These are phyloP conservation scores for Resseliella maxima DNA, from an alignment of 2,888 invertebrate genomes.

Conservation along the genomic window DNA sequence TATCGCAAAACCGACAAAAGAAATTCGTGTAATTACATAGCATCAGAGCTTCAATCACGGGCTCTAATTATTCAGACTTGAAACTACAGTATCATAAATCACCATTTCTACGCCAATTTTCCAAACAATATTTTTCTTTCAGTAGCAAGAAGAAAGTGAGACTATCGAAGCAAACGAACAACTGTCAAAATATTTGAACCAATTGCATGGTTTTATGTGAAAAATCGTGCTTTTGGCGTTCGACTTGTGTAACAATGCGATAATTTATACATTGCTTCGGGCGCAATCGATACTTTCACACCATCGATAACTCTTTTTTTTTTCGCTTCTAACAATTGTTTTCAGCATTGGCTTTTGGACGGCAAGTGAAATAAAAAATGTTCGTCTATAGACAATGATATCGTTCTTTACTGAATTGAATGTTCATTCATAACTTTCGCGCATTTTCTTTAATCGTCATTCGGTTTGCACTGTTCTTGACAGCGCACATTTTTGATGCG, in stretches of 20 bases:
- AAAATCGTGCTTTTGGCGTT: background rate
- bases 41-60: background rate
- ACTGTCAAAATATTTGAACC: constrained; percentile 38
- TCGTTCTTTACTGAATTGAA: too few species aligned
- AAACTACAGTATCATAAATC: constrained; percentile 22
- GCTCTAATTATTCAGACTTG: background rate
- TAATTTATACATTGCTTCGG: background rate
- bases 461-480: constrained; percentile 23
- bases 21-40: too few species aligned
- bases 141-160: constrained; percentile 21
- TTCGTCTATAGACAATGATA: too few species aligned
- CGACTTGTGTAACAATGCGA: background rate
- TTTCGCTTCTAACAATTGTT: background rate
- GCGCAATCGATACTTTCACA: background rate
- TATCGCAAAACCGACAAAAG: too few species aligned
- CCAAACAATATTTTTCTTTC: background rate
- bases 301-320: background rate
- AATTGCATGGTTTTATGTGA: background rate
- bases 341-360: too few species aligned
- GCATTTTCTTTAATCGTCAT: background rate
- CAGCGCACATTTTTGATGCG: constrained; percentile 11
- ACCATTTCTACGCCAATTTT: background rate
- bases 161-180: background rate
- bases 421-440: constrained; percentile 35
- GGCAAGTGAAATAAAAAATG: too few species aligned